Evolutionary conservation across 1,140 invertebrate species (phyloP).

Genomic region (Yoshiicerus persimilis): DNA sequence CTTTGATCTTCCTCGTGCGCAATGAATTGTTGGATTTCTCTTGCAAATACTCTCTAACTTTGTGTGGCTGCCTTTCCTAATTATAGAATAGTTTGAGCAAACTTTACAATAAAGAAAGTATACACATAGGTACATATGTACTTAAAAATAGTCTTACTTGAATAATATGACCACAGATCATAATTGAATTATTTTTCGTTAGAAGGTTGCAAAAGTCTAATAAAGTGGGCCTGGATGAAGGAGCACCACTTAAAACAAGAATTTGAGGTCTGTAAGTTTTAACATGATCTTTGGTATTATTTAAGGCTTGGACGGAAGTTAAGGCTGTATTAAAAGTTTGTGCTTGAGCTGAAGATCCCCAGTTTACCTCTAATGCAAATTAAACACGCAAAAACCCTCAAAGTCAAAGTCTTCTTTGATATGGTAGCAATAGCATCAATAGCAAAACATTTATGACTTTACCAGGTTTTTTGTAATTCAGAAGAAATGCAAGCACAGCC

Average conservation of each 20-base stretch:
- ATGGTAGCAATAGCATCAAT: constrained; percentile 57
- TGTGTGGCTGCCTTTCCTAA: constrained; percentile 44
- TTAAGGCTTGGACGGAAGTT: constrained; percentile 57
- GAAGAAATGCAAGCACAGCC: constrained; percentile 58
- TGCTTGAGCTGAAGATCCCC: constrained; percentile 65
- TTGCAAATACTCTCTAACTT: constrained; percentile 38
- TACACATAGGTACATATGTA: neutral
- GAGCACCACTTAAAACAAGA: constrained; percentile 59
- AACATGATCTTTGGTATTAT: constrained; percentile 61
- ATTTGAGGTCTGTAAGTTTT: constrained; percentile 65
- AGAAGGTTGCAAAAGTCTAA: constrained; percentile 62
- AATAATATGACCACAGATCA: constrained; percentile 60
- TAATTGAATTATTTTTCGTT: constrained; percentile 59
- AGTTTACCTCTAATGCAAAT: constrained; percentile 61
- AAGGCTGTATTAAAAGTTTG: constrained; percentile 62
- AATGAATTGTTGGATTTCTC: constrained; percentile 53
- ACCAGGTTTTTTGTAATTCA: constrained; percentile 62
- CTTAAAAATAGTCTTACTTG: constrained; percentile 42
- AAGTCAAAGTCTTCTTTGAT: neutral
- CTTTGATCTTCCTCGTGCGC: constrained; percentile 54
- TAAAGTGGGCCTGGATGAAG: constrained; percentile 57
- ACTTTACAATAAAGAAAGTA: neutral
- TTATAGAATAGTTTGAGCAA: neutral
- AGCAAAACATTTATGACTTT: constrained; percentile 51
- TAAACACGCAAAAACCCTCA: constrained; percentile 31